Base-by-base conservation (phyloP, 2,797 vertebrate genomes). In the Pseudochirops corinnae region DNA sequence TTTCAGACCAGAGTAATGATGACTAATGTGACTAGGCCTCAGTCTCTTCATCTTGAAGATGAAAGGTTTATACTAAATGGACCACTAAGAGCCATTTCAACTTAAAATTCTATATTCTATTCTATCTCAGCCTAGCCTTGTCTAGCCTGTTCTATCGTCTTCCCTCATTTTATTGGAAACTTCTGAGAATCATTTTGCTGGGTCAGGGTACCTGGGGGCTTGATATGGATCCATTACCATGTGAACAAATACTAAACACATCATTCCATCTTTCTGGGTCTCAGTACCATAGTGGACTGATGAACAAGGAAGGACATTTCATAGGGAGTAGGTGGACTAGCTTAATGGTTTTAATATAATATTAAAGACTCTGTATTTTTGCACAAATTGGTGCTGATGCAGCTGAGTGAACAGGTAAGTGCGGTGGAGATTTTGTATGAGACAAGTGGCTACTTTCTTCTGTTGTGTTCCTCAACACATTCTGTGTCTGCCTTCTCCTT, bases 21-120 rank as follows among this genome's bases (percentile, higher is more conserved):
- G 91, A 96, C 55, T 92, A 39, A 57, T 0, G 0, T 93, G 94
- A 93, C 90, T 57, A 82, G 56, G 52, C 29, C 96, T 97, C 55
- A 29, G 92, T 96, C 95, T 97, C 96, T 94, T 97, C 91, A 94
- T 74, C 53, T 93, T 90, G 95, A 94, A 97, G 92, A 56, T 14
- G 74, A 92, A 93, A 28, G 57, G 62, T 62, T 67, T 95, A 57
- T 28, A 87, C 24, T 87, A 87, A 50, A 46, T 50, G 39, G 12
- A 87, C 26, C 24, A 87, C 39, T 26, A 87, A 50, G 39, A 87
- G 18, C 62, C 9, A 5, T 26, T 87, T 87, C 12, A 46, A 46
- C 1, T 87, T 87, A 26, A 87, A 87, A 87, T 87, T 87, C 39
- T 50, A 87, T 87, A 50, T 87, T 87, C 74, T 50, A 11, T 50